phyloP scores from a whole-genome alignment of 2,797 vertebrate genomes.

The Falco biarmicus region DNA sequence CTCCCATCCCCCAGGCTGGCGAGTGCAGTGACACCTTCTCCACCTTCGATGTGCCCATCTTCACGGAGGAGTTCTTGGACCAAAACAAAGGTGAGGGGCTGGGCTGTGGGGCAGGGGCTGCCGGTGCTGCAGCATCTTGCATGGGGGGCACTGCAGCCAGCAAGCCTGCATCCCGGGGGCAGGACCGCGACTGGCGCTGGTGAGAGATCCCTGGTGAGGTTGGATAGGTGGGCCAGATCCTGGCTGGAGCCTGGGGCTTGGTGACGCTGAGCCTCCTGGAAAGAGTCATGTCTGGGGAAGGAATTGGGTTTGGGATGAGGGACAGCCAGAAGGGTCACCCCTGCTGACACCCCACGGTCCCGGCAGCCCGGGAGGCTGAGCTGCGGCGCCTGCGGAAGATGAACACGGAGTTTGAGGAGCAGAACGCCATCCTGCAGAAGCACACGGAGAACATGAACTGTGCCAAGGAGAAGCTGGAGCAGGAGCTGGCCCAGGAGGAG shows the following conservation, averaged over 20 bases:
- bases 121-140: too few species aligned
- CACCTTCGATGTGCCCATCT: slow-evolving; percentile 93
- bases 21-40: slow-evolving; percentile 84
- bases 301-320: neutral
- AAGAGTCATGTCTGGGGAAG: neutral
- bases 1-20: slow-evolving; percentile 64
- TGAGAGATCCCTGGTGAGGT: neutral
- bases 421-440: slow-evolving; percentile 93
- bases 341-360: fast-evolving
- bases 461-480: slow-evolving; percentile 95
- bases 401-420: slow-evolving; percentile 97
- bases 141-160: neutral
- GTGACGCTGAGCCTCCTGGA: neutral
- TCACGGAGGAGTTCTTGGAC: slow-evolving; percentile 98
- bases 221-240: fast-evolving
- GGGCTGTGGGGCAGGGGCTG: neutral
- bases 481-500: slow-evolving; percentile 93
- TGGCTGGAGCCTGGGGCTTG: neutral
- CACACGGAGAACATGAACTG: slow-evolving; percentile 96
- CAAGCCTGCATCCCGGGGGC: fast-evolving
- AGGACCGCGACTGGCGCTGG: neutral
- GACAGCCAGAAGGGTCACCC: fast-evolving
- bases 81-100: slow-evolving; percentile 93
- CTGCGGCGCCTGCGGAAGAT: slow-evolving; percentile 93
- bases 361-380: slow-evolving; percentile 91